Conservation (phyloP, 2,888 invertebrate species). For the Mongoloraphidia duomilia region DNA sequence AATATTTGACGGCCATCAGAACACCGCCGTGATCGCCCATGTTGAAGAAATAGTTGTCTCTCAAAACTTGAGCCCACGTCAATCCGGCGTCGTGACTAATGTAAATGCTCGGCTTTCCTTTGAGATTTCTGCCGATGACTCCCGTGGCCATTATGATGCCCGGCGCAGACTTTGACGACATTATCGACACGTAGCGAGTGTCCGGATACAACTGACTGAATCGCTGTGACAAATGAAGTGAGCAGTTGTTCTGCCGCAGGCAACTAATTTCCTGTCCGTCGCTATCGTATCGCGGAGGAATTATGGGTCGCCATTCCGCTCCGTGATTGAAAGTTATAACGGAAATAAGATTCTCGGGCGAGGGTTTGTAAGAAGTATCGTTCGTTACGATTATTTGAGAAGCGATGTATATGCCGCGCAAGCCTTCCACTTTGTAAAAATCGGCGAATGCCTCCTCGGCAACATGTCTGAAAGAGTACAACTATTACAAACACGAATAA, state of each 20-base stretch:
- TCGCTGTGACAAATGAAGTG: slow-evolving; percentile 75
- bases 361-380: slow-evolving; percentile 28
- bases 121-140: slow-evolving; percentile 59
- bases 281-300: slow-evolving; percentile 54
- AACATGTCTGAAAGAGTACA: slow-evolving; percentile 44
- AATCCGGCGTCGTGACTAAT: slow-evolving; percentile 69
- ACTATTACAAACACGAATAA: slow-evolving; percentile 1
- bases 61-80: slow-evolving; percentile 67
- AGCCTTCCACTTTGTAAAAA: slow-evolving; percentile 72
- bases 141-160: slow-evolving; percentile 82
- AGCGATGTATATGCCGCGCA: slow-evolving; percentile 80
- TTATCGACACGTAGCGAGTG: slow-evolving; percentile 63
- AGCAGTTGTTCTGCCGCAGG: slow-evolving; percentile 50
- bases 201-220: slow-evolving; percentile 72
- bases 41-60: slow-evolving; percentile 72
- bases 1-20: slow-evolving; percentile 71
- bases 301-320: slow-evolving; percentile 62
- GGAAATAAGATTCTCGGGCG: slow-evolving; percentile 61
- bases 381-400: slow-evolving; percentile 44
- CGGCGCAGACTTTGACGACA: slow-evolving; percentile 76
- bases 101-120: slow-evolving; percentile 69
- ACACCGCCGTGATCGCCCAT: slow-evolving; percentile 87
- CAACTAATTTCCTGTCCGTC: slow-evolving; percentile 55
- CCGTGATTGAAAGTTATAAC: slow-evolving; percentile 81
- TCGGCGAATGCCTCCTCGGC: slow-evolving; percentile 75